Evolutionary conservation across 2,888 invertebrate genomes (phyloP), one percentile per base, ranked within the genome.

Genomic region (Nezara viridula): DNA sequence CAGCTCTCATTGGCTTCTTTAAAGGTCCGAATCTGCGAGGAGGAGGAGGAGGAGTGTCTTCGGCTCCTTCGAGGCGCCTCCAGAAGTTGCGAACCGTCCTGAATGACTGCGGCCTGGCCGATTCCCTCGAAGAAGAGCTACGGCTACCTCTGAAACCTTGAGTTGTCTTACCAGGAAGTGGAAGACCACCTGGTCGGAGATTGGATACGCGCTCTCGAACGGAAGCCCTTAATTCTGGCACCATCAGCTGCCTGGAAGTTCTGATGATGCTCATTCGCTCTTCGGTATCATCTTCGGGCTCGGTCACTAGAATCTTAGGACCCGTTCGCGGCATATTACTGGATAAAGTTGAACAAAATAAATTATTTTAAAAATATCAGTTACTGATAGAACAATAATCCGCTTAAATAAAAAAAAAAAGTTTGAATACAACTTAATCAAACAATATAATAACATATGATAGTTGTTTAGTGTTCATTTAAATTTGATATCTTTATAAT

Each of bases 21-120:
- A 14, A 6, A 19, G 19, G 14, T 1, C 4, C 9, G 77, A 40
- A 77, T 16, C 37, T 37, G 0, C 77, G 19, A 21, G 40, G 77
- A 0, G 77, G 40, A 77, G 40, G 77, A 0, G 77, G 40, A 77
- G 77, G 40, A 4, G 19, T 24, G 14, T 66, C 87, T 0, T 3
- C n/a, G 6, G 40, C 37, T 19, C 87, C 87, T 47, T 87, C 87
- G 0, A 66, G 27, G 16, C 60, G 87, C 37, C 87, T 37, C 87
- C 87, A 87, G 66, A 87, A 87, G 21, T 87, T 87, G n/a, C 66
- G 55, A 5, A 87, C 66, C 16, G 66, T 87, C 40, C 66, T 40
- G 27, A 87, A 87, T 12, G 87, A 87, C 32, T 66, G 66, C 2
- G 66, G 55, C 5, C 24, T 16, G 40, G 66, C 24, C 21, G 87